Conservation (phyloP, 2,113 vertebrate genomes). For the Platichthys flesus region DNA sequence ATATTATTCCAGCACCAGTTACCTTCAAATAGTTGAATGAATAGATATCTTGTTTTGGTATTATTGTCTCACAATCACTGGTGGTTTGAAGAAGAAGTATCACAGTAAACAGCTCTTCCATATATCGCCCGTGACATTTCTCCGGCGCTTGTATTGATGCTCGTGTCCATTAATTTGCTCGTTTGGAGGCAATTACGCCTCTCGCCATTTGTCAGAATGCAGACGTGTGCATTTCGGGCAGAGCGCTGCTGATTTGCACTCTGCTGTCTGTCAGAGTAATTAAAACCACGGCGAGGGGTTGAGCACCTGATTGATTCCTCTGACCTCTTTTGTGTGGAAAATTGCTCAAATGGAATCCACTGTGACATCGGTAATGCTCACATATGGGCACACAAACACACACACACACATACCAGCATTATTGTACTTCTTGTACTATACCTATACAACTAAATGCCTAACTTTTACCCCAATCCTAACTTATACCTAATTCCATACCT, state of each 20-base stretch:
- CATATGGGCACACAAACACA: not conserved
- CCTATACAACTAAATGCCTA: too few species aligned
- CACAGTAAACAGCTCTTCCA: slow-evolving; percentile 10
- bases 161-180: slow-evolving; percentile 65
- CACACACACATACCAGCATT: too few species aligned
- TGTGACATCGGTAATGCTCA: slow-evolving; percentile 18
- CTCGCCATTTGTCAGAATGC: slow-evolving; percentile 60
- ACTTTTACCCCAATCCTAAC: too few species aligned
- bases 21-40: slow-evolving; percentile 16
- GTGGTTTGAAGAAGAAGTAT: not conserved
- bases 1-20: not conserved
- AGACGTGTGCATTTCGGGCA: slow-evolving; percentile 37
- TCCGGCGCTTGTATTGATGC: slow-evolving; percentile 28
- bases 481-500: too few species aligned
- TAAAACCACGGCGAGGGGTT: slow-evolving; percentile 59
- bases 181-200: slow-evolving; percentile 70
- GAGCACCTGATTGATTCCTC: slow-evolving; percentile 62
- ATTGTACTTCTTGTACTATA: too few species aligned
- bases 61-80: slow-evolving; percentile 8
- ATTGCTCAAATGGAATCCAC: slow-evolving; percentile 45
- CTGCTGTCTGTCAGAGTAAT: slow-evolving; percentile 64
- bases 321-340: slow-evolving; percentile 49
- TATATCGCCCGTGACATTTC: slow-evolving; percentile 41
- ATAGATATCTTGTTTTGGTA: slow-evolving; percentile 3
- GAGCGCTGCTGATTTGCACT: slow-evolving; percentile 53